These are phyloP conservation scores for Dinocampus coccinellae DNA, from an alignment of 2,888 invertebrate genomes.

Conservation along the genomic window DNA sequence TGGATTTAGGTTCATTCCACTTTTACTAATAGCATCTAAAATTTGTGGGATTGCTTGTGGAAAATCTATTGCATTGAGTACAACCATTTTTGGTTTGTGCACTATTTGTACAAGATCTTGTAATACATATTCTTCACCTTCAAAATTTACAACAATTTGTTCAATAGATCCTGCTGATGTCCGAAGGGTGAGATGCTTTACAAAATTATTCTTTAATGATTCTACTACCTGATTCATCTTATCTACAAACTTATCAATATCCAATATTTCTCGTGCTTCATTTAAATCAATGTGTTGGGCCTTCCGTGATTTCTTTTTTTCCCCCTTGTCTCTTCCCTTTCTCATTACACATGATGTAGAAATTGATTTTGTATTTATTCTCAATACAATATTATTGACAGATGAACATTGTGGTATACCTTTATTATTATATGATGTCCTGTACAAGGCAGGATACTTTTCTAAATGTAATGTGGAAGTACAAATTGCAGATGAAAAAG, in stretches of 20 bases:
- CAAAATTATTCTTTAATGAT: slow-evolving; percentile 82
- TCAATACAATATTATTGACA: too few relatives aligned
- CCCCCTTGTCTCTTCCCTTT: slow-evolving; percentile 57
- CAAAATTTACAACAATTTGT: slow-evolving; percentile 79
- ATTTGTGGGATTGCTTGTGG: slow-evolving; percentile 89
- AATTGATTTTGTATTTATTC: slow-evolving; percentile 17
- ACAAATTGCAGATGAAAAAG: not conserved
- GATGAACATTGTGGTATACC: not conserved
- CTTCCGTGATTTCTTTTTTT: slow-evolving; percentile 55
- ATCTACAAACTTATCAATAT: slow-evolving; percentile 77
- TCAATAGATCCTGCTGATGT: slow-evolving; percentile 88
- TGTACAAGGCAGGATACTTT: not conserved
- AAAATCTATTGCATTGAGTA: slow-evolving; percentile 86
- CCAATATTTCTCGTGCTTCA: slow-evolving; percentile 80
- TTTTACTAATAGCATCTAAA: slow-evolving; percentile 80
- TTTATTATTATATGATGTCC: not conserved
- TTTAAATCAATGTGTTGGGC: slow-evolving; percentile 79
- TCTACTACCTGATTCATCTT: slow-evolving; percentile 79
- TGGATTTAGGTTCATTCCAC: slow-evolving; percentile 92
- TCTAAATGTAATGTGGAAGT: not conserved
- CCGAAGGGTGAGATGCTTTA: slow-evolving; percentile 83
- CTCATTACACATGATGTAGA: slow-evolving; percentile 18
- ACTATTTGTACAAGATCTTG: slow-evolving; percentile 91
- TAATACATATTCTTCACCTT: slow-evolving; percentile 84
- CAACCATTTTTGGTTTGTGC: slow-evolving; percentile 87